Evolutionary conservation across 2,113 vertebrate genomes (phyloP), one percentile per base, ranked within the genome.

Genomic region (Opisthocomus hoazin): DNA sequence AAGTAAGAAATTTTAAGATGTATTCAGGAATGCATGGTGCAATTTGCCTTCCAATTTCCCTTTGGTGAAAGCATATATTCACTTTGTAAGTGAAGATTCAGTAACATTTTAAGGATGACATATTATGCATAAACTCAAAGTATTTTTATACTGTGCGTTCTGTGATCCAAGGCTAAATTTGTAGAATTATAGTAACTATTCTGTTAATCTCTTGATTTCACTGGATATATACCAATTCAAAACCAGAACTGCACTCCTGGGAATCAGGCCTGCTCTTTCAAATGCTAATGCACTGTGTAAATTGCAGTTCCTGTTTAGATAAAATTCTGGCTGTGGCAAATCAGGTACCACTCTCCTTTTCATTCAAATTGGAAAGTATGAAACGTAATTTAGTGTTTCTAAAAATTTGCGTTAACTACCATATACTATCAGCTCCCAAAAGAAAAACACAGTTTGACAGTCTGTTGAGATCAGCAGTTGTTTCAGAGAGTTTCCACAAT

Each of bases 301-400:
- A 96, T 96, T 96, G 63, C 87, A 64, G 34, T 94, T 97, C 82
- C 94, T 95, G 61, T 95, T 97, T 90, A 94, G 89, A 88, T 92
- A 95, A 92, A 97, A 94, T 89, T 95, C 85, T 94, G 71, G 93
- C 92, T 96, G 12, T 96, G 64, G 53, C 84, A 73, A 94, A 85
- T 96, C 88, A 96, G 87, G 91, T 97, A 60, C 45, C 53, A 82
- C 90, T 97, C 61, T 95, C 58, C 51, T 97, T 97, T 95, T 96
- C 74, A 89, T 96, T 96, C 77, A 97, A 21, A 84, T 95, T 94
- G 41, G 64, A 96, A 90, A 24, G 4, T 96, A 74, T 36, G 90
- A 96, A 96, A 92, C 50, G 69, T 93, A 86, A 95, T 94, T 89
- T 68, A 45, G 76, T 86, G 57, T 93, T 97, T 87, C 87, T 93